These are phyloP conservation scores for Myzus persicae DNA, from an alignment of 1,140 invertebrate species.

Conservation along the genomic window DNA sequence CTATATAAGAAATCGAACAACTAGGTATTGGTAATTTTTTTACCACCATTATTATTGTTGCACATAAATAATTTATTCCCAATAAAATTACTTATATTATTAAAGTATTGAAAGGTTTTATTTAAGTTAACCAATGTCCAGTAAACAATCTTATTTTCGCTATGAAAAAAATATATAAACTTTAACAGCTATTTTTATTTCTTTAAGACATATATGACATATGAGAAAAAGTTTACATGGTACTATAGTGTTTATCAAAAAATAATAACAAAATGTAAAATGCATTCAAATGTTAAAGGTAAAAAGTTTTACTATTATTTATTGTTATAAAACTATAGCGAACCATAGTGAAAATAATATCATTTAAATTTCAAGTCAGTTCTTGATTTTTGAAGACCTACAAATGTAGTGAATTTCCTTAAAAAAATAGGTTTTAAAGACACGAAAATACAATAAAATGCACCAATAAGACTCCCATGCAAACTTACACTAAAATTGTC, in stretches of 20 bases:
- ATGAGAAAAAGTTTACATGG: background rate
- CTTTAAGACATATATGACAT: background rate
- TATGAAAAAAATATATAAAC: background rate
- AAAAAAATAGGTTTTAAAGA: background rate
- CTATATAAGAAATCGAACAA: background rate
- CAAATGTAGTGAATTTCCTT: background rate
- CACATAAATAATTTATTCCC: background rate
- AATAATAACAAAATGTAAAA: background rate
- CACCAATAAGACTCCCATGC: too few relatives aligned
- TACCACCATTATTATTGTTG: background rate
- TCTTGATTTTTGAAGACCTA: background rate
- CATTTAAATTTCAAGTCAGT: background rate
- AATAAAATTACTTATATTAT: background rate
- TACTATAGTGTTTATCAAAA: background rate
- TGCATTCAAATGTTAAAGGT: conserved; percentile 18
- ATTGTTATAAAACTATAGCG: background rate
- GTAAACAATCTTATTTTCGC: background rate
- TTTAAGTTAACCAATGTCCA: background rate
- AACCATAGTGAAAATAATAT: background rate
- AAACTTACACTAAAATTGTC: too few relatives aligned
- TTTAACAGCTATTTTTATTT: background rate
- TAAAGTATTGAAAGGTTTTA: background rate
- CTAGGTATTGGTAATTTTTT: too few relatives aligned
- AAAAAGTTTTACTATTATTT: background rate
- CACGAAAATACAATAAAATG: background rate